Conservation (phyloP, 2,797 vertebrate genomes). For the Arrhamphus sclerolepis region DNA sequence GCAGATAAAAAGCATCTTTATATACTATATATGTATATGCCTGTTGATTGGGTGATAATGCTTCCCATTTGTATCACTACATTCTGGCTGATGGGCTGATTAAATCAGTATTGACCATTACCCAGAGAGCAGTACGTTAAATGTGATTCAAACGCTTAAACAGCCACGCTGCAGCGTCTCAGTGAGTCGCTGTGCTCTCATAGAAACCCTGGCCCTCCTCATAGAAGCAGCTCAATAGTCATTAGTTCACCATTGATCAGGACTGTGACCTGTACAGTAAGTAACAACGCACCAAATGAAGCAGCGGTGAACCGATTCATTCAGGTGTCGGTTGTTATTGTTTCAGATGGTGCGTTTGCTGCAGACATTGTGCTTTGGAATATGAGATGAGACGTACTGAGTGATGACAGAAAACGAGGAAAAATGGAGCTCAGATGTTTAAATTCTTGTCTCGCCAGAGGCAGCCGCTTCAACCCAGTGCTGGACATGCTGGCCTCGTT, state of each 20-base stretch:
- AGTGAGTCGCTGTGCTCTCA: constrained; percentile 36
- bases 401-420: neutral
- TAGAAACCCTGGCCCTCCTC: neutral
- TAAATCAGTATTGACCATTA: constrained; percentile 52
- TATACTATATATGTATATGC: constrained; percentile 49
- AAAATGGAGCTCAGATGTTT: neutral
- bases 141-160: constrained; percentile 44
- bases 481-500: constrained; percentile 97
- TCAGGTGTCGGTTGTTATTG: too few relatives aligned
- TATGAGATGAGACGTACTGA: too few relatives aligned
- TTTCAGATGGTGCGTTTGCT: too few relatives aligned
- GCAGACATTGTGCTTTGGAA: neutral
- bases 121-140: constrained; percentile 55
- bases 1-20: constrained; percentile 41
- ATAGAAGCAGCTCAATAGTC: constrained; percentile 49
- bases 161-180: constrained; percentile 28
- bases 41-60: constrained; percentile 64
- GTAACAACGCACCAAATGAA: constrained; percentile 1
- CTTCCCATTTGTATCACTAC: constrained; percentile 70
- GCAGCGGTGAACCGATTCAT: too few relatives aligned
- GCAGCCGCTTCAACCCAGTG: constrained; percentile 95
- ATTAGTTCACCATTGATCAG: constrained; percentile 59
- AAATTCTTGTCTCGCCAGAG: constrained; percentile 75
- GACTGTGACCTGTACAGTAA: constrained; percentile 34
- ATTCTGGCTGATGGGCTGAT: constrained; percentile 54